Evolutionary conservation across 2,113 vertebrate species (phyloP).

Genomic region (Perca flavescens): DNA sequence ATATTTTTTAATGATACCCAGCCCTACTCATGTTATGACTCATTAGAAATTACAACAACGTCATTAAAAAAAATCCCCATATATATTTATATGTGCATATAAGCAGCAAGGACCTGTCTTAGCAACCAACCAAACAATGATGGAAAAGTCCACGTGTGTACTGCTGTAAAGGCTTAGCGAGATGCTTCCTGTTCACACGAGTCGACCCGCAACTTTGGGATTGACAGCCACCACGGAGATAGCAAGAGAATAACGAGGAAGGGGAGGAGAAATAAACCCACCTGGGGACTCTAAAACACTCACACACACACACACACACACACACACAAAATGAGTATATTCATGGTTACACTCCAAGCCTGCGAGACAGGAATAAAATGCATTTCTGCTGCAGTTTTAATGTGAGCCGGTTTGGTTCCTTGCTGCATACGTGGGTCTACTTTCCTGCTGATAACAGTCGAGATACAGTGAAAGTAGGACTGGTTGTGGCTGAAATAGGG

Average conservation of each 20-base stretch:
- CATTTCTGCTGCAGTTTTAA: conserved; percentile 13
- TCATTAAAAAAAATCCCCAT: background rate
- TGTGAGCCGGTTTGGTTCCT: conserved; percentile 15
- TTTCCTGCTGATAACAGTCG: conserved; percentile 51
- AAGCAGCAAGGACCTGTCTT: background rate
- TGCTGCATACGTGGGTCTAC: conserved; percentile 30
- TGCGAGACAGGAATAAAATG: background rate
- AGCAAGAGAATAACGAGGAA: conserved; percentile 29
- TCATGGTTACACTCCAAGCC: conserved; percentile 11
- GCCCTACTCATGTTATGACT: background rate
- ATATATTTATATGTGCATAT: background rate
- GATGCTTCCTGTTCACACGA: conserved; percentile 12
- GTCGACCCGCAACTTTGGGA: conserved; percentile 21
- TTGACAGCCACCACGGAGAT: conserved; percentile 48
- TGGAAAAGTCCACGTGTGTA: conserved; percentile 31
- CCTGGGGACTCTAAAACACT: background rate
- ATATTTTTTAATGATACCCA: too few relatives aligned
- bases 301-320: too few relatives aligned
- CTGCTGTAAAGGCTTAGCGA: background rate
- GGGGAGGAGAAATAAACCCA: conserved; percentile 17
- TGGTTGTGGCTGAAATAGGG: conserved; percentile 74
- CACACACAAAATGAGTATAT: background rate
- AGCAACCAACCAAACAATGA: background rate
- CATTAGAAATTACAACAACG: background rate
- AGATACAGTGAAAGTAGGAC: conserved; percentile 65